These are phyloP conservation scores for Campoletis sonorensis DNA, from an alignment of 1,140 invertebrate genomes.

Conservation along the genomic window DNA sequence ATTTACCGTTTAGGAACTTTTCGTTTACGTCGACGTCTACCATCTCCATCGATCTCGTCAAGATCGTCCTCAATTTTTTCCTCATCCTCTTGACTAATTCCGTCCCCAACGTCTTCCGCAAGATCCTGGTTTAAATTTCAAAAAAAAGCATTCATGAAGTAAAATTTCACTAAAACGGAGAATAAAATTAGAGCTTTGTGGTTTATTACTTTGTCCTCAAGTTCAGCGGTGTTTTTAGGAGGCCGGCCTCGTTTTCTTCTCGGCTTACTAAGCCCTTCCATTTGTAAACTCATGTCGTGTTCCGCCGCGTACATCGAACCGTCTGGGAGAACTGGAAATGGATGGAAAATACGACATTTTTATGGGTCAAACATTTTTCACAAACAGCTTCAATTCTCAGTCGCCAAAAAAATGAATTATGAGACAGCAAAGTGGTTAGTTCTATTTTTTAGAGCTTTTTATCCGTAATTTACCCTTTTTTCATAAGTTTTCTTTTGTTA, in stretches of 20 bases:
- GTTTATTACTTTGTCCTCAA: constrained; percentile 66
- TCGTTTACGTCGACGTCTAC: constrained; percentile 78
- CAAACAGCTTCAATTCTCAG: too few species aligned
- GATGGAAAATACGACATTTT: constrained; percentile 59
- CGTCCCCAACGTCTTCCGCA: constrained; percentile 64
- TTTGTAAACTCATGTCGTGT: constrained; percentile 78
- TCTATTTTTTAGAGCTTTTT: too few species aligned
- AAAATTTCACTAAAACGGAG: neutral
- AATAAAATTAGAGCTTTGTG: constrained; percentile 6
- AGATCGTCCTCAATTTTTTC: constrained; percentile 73
- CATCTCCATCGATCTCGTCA: constrained; percentile 77
- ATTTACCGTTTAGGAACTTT: constrained; percentile 80
- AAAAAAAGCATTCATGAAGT: neutral
- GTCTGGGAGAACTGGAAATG: constrained; percentile 76
- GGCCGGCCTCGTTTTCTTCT: constrained; percentile 83
- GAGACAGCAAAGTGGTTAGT: too few species aligned
- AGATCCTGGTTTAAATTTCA: constrained; percentile 26
- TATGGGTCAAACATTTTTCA: neutral
- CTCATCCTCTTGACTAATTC: constrained; percentile 69
- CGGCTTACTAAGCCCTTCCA: constrained; percentile 81
- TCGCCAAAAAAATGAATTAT: too few species aligned
- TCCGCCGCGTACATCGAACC: constrained; percentile 78
- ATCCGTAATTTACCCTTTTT: neutral
- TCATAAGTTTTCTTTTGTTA: neutral
- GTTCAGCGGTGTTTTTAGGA: constrained; percentile 76